Conservation (phyloP, 2,113 vertebrate species). For the Platysteira castanea region DNA sequence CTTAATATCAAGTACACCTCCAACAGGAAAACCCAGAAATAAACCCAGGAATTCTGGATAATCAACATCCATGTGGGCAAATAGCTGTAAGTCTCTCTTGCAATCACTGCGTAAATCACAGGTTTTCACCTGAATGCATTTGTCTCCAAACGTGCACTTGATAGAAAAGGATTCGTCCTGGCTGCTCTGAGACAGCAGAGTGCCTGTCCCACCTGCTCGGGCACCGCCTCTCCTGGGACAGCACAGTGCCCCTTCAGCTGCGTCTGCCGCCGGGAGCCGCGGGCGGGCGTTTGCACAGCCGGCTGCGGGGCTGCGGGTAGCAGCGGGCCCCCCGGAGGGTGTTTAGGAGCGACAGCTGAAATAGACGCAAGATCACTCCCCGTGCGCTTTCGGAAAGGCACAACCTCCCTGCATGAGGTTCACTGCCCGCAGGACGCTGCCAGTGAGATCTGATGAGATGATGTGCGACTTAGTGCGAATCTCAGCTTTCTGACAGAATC, state of each 20-base stretch:
- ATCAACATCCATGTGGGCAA: background rate
- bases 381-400: background rate
- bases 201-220: background rate
- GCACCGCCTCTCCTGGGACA: accelerated
- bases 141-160: background rate
- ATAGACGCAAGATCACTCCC: background rate
- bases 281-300: background rate
- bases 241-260: background rate
- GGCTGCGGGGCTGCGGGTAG: accelerated
- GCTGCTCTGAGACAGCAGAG: background rate
- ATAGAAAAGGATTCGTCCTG: background rate
- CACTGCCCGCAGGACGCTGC: background rate
- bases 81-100: background rate
- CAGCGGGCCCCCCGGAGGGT: accelerated
- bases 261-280: accelerated
- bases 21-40: background rate
- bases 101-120: accelerated
- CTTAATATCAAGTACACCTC: background rate
- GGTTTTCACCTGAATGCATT: background rate
- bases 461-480: accelerated
- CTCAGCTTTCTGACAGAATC: accelerated
- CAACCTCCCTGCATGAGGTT: accelerated
- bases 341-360: accelerated
- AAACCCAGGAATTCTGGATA: background rate
- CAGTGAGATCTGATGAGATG: accelerated